These are phyloP conservation scores for Phallusia fumigata DNA, from an alignment of 23 tunicate genomes.

Conservation along the genomic window DNA sequence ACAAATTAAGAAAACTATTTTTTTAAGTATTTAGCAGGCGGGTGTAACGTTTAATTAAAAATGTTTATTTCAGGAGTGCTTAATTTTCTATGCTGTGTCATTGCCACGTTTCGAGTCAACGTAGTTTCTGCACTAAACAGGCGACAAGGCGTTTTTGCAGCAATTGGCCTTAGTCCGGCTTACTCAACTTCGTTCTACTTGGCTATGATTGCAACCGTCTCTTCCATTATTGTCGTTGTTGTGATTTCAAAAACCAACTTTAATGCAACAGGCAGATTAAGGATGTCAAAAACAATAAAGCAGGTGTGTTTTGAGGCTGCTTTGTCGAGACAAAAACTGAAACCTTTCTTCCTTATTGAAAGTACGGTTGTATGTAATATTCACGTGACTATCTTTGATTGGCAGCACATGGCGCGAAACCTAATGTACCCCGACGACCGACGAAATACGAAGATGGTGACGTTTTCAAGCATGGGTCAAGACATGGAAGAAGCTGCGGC, in stretches of 20 bases:
- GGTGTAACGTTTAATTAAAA: too few relatives aligned
- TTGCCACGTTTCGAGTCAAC: constrained; percentile 69
- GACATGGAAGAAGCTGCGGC: constrained; percentile 94
- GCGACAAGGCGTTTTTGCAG: constrained; percentile 41
- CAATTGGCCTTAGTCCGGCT: constrained; percentile 34
- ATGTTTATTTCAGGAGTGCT: constrained; percentile 35
- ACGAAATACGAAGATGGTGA: constrained; percentile 81
- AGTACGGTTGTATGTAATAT: not conserved
- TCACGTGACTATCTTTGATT: not conserved
- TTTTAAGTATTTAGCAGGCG: too few relatives aligned
- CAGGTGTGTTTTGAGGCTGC: not conserved
- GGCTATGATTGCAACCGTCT: constrained; percentile 11
- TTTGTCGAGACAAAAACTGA: too few relatives aligned
- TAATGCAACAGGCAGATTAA: not conserved
- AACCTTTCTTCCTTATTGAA: too few relatives aligned
- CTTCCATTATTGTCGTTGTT: constrained; percentile 20
- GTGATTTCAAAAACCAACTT: not conserved
- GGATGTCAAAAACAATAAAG: constrained; percentile 66
- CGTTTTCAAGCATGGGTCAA: constrained; percentile 83
- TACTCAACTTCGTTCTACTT: constrained; percentile 59
- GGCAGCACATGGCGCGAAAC: constrained; percentile 83
- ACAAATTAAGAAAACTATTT: too few relatives aligned
- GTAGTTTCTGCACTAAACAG: constrained; percentile 38
- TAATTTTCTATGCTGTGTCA: constrained; percentile 46
- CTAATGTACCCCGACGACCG: constrained; percentile 89